Evolutionary conservation across 2,797 vertebrate species (phyloP), one percentile per base, ranked within the genome.

Genomic region (Eospalax fontanierii): DNA sequence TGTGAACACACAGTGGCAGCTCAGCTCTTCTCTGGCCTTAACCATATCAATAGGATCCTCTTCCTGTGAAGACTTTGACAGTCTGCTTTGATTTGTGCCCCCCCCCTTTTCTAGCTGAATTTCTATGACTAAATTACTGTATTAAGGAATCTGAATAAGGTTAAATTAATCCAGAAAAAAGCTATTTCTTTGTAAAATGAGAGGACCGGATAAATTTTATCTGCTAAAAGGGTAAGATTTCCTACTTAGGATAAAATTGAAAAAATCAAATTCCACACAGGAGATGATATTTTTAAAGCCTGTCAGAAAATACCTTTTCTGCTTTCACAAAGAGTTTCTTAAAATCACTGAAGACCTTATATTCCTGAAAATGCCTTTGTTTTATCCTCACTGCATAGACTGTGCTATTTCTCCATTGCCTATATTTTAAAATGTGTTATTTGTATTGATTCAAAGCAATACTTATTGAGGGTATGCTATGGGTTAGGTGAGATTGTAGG

Each of bases 161-260:
- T 70, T 66, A 22, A 94, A 84, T 96, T 97, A 96, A 97, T 95
- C 96, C 35, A 57, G 87, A 93, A 87, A n/a, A 87, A 59, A 57
- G 66, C 50, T 87, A 66, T 95, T 83, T 87, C 50, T 79, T 78
- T 97, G 38, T 61, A 35, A 96, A 94, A 95, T 57, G n/a, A 46
- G 79, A 95, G 68, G 94, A 84, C 30, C 50, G 92, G 70, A 85
- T 92, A 89, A 70, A 74, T 90, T 88, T 89, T 94, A 80, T 96
- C 74, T 96, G 21, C 38, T 92, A 71, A 75, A 68, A 93, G 54
- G 35, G 40, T 63, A 87, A 89, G 82, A 93, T 93, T 97, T 93
- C 43, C 73, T 95, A 71, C 26, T 94, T 94, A 85, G 33, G 63
- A 87, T 93, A 92, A 95, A 92, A 89, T 35, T 33, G 16, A 65